Conservation (phyloP, 2,888 invertebrate genomes). For the Iselma pallidipennis region DNA sequence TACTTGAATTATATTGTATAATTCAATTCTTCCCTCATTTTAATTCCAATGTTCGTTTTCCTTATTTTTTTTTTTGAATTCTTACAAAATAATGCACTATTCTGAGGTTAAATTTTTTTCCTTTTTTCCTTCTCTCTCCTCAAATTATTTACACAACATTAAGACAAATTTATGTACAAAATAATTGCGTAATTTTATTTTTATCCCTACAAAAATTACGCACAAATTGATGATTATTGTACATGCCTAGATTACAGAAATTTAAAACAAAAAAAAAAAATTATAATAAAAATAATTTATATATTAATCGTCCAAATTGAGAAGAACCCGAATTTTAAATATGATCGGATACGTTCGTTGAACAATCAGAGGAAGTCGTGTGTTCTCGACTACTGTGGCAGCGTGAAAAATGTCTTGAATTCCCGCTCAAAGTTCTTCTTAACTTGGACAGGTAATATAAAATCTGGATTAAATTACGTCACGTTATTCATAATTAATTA, state of each 20-base stretch:
- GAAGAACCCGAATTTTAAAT: slow-evolving; percentile 17
- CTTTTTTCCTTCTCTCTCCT: background rate
- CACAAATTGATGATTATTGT: slow-evolving; percentile 12
- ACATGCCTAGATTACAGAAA: slow-evolving; percentile 2
- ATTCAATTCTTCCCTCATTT: background rate
- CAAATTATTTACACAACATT: slow-evolving; percentile 24
- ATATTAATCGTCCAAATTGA: slow-evolving; percentile 9
- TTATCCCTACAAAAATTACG: background rate
- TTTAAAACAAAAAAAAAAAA: background rate
- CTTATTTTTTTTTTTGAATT: slow-evolving; percentile 1
- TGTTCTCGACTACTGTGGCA: no score
- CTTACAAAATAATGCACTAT: slow-evolving; percentile 29
- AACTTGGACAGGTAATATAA: no score
- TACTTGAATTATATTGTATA: slow-evolving; percentile 14
- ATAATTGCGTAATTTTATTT: slow-evolving; percentile 15
- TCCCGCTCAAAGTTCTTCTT: no score
- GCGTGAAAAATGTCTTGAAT: no score
- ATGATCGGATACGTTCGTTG: no score
- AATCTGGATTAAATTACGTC: slow-evolving; percentile 18
- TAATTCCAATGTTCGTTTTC: background rate
- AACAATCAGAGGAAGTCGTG: no score
- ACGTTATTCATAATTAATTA: background rate
- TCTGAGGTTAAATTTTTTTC: slow-evolving; percentile 23
- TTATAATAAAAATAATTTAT: background rate
- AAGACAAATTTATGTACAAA: slow-evolving; percentile 24